A percentile compares a stretch with the other conserved stretches of the same genome.
Evolutionary conservation across 2,797 vertebrate genomes (phyloP).

Genomic region (Pristis pectinata): DNA sequence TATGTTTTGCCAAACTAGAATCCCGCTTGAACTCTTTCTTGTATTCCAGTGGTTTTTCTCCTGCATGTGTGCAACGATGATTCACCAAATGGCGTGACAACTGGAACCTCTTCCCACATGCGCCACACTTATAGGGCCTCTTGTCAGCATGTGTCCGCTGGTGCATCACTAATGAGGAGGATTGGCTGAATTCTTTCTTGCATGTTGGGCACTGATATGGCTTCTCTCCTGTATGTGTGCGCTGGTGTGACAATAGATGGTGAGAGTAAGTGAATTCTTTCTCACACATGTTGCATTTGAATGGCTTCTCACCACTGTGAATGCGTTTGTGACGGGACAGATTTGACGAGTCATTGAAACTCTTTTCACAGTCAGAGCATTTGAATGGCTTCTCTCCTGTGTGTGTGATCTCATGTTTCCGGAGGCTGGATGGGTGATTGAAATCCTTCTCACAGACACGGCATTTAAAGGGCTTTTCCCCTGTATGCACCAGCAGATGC

Average conservation of each 20-base stretch:
- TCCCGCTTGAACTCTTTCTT: neutral
- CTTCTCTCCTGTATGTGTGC: conserved; percentile 30
- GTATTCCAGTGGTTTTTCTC: neutral
- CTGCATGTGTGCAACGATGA: neutral
- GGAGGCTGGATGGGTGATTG: conserved; percentile 74
- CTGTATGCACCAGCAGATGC: conserved; percentile 62
- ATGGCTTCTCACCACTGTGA: conserved; percentile 30
- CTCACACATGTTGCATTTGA: neutral
- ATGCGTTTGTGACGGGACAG: neutral
- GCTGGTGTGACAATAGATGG: neutral
- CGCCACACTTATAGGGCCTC: conserved; percentile 9
- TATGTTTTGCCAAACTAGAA: neutral
- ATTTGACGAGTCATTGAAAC: conserved; percentile 24
- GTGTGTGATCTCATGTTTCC: conserved; percentile 11
- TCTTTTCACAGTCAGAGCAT: conserved; percentile 31
- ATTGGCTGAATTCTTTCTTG: neutral
- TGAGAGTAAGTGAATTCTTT: conserved; percentile 8
- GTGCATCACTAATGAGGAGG: neutral
- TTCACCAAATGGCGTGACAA: neutral
- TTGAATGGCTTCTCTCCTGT: conserved; percentile 22
- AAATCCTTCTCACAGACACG: conserved; percentile 84
- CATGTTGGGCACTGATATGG: conserved; percentile 19
- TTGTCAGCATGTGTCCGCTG: conserved; percentile 12
- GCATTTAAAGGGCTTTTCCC: conserved; percentile 78
- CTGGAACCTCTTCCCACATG: conserved; percentile 1